Base-by-base conservation (phyloP, 64 coral and sea anemone genomes). In the Pocillopora verrucosa region DNA sequence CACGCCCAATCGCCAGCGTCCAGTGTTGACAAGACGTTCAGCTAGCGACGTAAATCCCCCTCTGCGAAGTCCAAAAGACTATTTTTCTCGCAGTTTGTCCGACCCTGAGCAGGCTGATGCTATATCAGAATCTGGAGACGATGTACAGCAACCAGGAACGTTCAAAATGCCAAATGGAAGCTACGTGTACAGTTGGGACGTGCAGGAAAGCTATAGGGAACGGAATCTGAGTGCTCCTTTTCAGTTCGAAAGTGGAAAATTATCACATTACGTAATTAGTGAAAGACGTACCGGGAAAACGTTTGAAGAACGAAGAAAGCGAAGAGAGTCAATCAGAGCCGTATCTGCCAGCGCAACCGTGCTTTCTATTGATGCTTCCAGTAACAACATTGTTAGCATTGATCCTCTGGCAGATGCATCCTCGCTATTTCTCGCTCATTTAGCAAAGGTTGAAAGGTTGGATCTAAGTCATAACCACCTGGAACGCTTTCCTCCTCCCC, bases 381-480 rank as follows among this genome's bases (percentile, higher is more conserved):
- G 91, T 16, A 99, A 99, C 34, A 86, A 78, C 56, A 99, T 99
- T 11, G 58, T 37, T 6, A 87, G 88, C 26, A 61, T 99, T 25
- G 63, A 89, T 2, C 58, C 64, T 37, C 91, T 99, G 37, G 88
- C 88, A 35, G 34, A 88, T n/a, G 82, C 91, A 16, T 73, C 83
- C 30, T 60, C 87, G 24, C 63, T 37, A 12, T 36, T 99, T 41
- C 75, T 93, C 0, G 51, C 76, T 14, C 81, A 90, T 58, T 73
- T 99, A 22, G 25, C 68, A 60, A 93, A 95, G 13, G 81, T 99
- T 64, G 88, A 93, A 41, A 99, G 91, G n/a, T 91, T 99, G 4
- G 97, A 99, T 62, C 86, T 99, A 4, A 95, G 94, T 65, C 78
- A 89, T 17, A 99, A 99, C 63, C 77, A 89, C n/a, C 65, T 99